Evolutionary conservation across 2,888 invertebrate species (phyloP), one percentile per base, ranked within the genome.

Genomic region (Itoplectis maculator): DNA sequence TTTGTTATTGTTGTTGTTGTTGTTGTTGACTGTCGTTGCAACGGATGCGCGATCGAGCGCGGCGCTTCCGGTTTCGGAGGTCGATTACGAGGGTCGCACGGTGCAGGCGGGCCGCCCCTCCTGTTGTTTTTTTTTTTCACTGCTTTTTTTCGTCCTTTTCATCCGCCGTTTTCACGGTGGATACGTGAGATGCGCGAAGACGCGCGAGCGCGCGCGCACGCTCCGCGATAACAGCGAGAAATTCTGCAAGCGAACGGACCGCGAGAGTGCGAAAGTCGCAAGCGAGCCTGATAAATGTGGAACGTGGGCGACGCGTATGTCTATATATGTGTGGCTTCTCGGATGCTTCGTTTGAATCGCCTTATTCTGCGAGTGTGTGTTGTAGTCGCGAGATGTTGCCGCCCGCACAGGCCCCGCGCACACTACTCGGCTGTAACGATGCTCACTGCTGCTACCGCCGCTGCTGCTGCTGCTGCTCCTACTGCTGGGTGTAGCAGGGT

Each of bases 121-220:
- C 83, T 79, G 76, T 68, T n/a, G n/a, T n/a, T n/a, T 68, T 80
- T 82, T 63, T 56, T 68, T 70, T 72, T 29, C 29, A 3, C 29
- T 29, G 29, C 29, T 5, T 29, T 5, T 5, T 29, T 29, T 29
- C 29, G 29, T 5, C 29, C 29, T 29, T 29, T 29, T 29, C 29
- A 5, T 29, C 29, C 29, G n/a, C n/a, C n/a, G n/a, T n/a, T n/a
- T n/a, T 29, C 29, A 3, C 29, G 29, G 29, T 29, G 29, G 29
- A 29, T 5, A 29, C 29, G 29, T 5, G 29, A 29, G 29, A 29
- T 29, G 29, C 5, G 29, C 29, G 29, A 2, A 5, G 5, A 29
- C 2, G 5, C 29, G 2, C 29, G 29, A 29, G 29, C 29, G 29
- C 29, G 29, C 2, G 29, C 29, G 29, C 29, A 5, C n/a, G n/a